Conservation (phyloP, 2,113 vertebrate genomes). For the Apteryx mantelli region DNA sequence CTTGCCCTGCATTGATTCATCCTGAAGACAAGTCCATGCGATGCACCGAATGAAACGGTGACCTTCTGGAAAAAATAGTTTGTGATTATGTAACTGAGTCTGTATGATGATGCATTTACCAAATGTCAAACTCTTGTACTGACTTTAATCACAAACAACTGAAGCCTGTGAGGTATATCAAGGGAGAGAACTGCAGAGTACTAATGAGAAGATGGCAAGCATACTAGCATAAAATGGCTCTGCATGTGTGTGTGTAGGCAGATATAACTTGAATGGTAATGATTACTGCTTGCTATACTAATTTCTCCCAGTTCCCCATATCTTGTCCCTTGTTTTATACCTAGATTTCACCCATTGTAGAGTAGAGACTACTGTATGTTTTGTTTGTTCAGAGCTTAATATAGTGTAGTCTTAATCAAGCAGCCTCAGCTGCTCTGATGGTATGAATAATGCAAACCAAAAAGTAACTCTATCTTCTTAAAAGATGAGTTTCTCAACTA, state of each 20-base stretch:
- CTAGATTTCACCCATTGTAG: not conserved
- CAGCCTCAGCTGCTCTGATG: not conserved
- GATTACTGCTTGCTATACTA: not conserved
- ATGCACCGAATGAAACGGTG: not conserved
- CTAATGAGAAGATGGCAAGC: rapidly evolving
- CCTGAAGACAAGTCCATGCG: not conserved
- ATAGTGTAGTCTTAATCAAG: not conserved
- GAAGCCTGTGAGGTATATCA: not conserved
- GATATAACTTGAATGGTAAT: not conserved
- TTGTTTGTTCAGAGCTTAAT: not conserved
- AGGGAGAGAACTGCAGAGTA: not conserved
- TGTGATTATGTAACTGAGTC: not conserved
- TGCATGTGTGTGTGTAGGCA: not conserved
- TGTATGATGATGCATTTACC: not conserved
- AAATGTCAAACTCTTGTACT: not conserved
- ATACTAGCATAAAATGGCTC: not conserved
- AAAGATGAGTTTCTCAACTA: not conserved
- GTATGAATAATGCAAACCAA: not conserved
- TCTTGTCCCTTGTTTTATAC: not conserved
- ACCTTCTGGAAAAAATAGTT: not conserved
- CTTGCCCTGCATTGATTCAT: not conserved
- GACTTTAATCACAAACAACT: not conserved
- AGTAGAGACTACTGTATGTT: not conserved
- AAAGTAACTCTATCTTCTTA: not conserved
- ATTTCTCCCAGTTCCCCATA: not conserved